phyloP scores from a whole-genome alignment of 2,888 invertebrate species.

The Aphodius granarius region DNA sequence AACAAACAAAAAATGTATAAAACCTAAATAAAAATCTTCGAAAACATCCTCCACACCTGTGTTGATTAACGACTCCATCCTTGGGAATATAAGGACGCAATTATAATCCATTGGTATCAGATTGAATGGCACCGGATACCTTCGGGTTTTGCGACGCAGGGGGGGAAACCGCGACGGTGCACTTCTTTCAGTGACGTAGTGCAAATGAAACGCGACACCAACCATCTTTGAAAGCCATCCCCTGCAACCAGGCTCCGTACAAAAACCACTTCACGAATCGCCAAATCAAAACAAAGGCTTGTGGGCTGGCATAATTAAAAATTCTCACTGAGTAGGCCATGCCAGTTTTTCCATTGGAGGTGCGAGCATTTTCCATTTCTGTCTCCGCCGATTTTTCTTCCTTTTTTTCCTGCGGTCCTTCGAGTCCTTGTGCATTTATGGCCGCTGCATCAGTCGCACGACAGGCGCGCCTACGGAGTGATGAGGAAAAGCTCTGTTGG shows the following conservation, averaged over 20 bases:
- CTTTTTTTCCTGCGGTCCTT: slow-evolving; percentile 34
- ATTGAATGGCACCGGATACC: neutral
- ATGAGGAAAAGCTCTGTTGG: neutral
- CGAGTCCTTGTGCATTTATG: slow-evolving; percentile 18
- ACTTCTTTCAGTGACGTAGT: neutral
- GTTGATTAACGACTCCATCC: neutral
- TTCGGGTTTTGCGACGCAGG: neutral
- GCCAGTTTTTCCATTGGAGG: slow-evolving; percentile 45
- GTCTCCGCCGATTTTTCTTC: slow-evolving; percentile 22
- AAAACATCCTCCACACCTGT: neutral
- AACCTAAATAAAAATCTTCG: neutral
- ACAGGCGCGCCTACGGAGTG: neutral
- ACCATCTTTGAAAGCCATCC: slow-evolving; percentile 44
- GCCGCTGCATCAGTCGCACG: slow-evolving; percentile 4
- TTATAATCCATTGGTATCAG: neutral
- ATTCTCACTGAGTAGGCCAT: slow-evolving; percentile 47
- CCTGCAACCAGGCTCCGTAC: slow-evolving; percentile 38
- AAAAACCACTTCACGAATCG: slow-evolving; percentile 49
- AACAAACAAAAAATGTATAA: too few relatives aligned
- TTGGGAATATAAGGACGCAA: neutral
- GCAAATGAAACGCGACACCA: slow-evolving; percentile 19
- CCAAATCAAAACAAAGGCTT: slow-evolving; percentile 51
- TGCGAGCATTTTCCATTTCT: slow-evolving; percentile 26
- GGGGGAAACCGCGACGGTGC: neutral
- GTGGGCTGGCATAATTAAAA: slow-evolving; percentile 56